Evolutionary conservation across 1,140 invertebrate genomes (phyloP).

Genomic region (Ostrea edulis): DNA sequence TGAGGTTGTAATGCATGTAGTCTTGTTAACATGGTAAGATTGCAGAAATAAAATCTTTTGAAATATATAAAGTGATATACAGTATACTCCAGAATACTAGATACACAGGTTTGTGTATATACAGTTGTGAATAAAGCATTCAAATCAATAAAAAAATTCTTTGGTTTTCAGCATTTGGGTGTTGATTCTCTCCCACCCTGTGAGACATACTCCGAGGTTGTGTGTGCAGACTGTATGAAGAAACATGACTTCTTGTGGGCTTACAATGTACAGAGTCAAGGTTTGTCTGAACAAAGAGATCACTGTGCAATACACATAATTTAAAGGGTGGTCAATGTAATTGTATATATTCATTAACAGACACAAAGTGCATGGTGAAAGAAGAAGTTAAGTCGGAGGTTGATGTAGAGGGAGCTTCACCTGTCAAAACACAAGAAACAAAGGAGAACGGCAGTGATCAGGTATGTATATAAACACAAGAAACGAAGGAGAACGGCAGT

Average conservation of each 20-base stretch:
- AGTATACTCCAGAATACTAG: too few species aligned
- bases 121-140: too few species aligned
- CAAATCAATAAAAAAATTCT: not conserved
- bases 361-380: conserved; percentile 7
- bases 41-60: too few species aligned
- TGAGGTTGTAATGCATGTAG: too few species aligned
- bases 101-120: too few species aligned
- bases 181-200: conserved; percentile 79
- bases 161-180: conserved; percentile 84
- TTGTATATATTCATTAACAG: not conserved
- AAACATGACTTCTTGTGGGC: conserved; percentile 87
- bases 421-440: not conserved
- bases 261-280: conserved; percentile 80
- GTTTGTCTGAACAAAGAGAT: conserved; percentile 43
- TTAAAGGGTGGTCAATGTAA: too few species aligned
- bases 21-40: too few species aligned
- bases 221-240: conserved; percentile 84
- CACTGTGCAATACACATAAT: too few species aligned
- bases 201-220: conserved; percentile 88
- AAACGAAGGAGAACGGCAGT: not conserved
- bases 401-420: not conserved
- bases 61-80: too few species aligned
- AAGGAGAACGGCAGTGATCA: not conserved
- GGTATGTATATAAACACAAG: not conserved
- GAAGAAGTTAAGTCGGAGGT: not conserved